These are phyloP conservation scores for Coreoperca whiteheadi DNA, from an alignment of 2,113 vertebrate genomes.

Conservation along the genomic window DNA sequence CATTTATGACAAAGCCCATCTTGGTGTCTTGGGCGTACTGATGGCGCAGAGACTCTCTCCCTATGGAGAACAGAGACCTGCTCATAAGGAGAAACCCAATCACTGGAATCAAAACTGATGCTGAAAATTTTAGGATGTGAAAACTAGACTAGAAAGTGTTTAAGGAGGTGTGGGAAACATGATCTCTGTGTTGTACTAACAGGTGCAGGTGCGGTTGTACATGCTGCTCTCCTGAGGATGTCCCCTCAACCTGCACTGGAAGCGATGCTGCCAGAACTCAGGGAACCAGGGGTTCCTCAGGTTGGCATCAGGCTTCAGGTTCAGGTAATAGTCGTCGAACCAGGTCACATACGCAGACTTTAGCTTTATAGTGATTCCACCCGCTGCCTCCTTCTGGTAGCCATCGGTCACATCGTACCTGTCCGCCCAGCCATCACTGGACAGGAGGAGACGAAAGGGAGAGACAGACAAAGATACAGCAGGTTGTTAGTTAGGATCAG, in stretches of 20 bases:
- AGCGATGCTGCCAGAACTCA: slow-evolving; percentile 97
- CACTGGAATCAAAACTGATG: not conserved
- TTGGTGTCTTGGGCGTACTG: slow-evolving; percentile 98
- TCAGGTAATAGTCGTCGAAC: slow-evolving; percentile 98
- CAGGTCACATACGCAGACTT: slow-evolving; percentile 97
- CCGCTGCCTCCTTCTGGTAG: slow-evolving; percentile 93
- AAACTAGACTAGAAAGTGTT: not conserved
- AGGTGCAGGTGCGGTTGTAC: slow-evolving; percentile 95
- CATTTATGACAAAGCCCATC: slow-evolving; percentile 99
- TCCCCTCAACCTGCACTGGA: slow-evolving; percentile 93
- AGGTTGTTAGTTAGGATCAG: not conserved
- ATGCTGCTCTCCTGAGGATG: slow-evolving; percentile 90
- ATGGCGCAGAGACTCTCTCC: slow-evolving; percentile 90
- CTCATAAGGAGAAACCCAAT: slow-evolving; percentile 1
- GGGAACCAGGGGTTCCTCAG: slow-evolving; percentile 97
- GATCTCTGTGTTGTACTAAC: slow-evolving; percentile 82
- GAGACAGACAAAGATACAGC: not conserved
- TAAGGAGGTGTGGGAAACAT: not conserved
- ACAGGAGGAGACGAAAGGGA: not conserved
- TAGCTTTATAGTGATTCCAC: slow-evolving; percentile 98
- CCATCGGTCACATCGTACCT: slow-evolving; percentile 96
- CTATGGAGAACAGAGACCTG: slow-evolving; percentile 76
- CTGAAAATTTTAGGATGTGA: not conserved
- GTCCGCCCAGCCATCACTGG: slow-evolving; percentile 98
- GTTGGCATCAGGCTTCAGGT: slow-evolving; percentile 93